These are phyloP conservation scores for Aphelinus certus DNA, from an alignment of 1,140 invertebrate genomes.

Conservation along the genomic window DNA sequence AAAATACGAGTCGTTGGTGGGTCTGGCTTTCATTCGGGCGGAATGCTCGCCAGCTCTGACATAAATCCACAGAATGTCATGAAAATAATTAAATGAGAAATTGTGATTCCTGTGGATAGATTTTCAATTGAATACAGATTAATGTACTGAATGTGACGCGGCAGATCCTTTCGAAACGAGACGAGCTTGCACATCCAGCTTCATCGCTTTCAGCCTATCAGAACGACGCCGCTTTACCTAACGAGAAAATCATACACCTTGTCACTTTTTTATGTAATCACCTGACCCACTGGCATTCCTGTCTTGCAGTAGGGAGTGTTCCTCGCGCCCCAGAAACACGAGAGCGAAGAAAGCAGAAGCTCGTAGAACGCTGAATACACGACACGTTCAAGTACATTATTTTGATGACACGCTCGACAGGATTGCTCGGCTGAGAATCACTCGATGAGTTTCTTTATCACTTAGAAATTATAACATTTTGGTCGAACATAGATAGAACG, in stretches of 20 bases:
- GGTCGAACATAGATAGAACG: too few relatives aligned
- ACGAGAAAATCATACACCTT: constrained; percentile 51
- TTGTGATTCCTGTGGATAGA: too few relatives aligned
- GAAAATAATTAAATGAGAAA: too few relatives aligned
- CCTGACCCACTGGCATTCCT: constrained; percentile 56
- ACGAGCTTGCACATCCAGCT: background rate
- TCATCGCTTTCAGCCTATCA: background rate
- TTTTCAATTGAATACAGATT: too few relatives aligned
- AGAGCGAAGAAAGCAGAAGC: background rate
- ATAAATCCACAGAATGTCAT: too few relatives aligned
- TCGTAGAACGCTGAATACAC: background rate
- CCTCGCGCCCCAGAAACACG: background rate
- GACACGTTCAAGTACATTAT: background rate
- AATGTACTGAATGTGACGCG: too few relatives aligned
- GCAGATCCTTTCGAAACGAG: background rate
- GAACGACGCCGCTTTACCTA: constrained; percentile 24
- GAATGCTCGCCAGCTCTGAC: too few relatives aligned
- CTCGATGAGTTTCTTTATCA: too few relatives aligned
- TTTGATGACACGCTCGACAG: background rate
- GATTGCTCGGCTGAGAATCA: too few relatives aligned
- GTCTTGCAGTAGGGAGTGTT: background rate
- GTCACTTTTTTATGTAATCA: constrained; percentile 57
- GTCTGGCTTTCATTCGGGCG: too few relatives aligned
- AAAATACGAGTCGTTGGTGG: too few relatives aligned
- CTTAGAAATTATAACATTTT: too few relatives aligned